Base-by-base conservation (phyloP, 2,113 vertebrate species). In the Corynorhinus townsendii region DNA sequence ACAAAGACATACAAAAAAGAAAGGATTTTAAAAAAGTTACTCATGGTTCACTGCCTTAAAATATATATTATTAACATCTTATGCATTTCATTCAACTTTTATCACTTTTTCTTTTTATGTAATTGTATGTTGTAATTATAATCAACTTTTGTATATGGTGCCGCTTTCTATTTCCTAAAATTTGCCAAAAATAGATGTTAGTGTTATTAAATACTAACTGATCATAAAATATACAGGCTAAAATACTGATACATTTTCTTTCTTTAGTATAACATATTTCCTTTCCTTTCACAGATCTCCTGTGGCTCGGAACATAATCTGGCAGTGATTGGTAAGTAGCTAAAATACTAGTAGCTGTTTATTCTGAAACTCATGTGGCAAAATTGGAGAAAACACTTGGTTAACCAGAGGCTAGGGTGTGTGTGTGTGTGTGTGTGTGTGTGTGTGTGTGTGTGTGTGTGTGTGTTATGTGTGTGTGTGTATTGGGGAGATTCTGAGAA, bases 251-350 rank as follows among this genome's bases (percentile, higher is more conserved):
- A 47, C 1, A 38, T 91, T 91, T 92, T 85, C 35, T 94, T 89
- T 93, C 35, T 91, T 22, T 96, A 82, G 43, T 93, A 16, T 54
- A 89, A 85, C 40, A 59, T 86, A n/a, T 86, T 81, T 88, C 95
- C 97, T 97, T 97, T 97, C 97, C 97, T 97, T 97, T 98, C 98
- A 84, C 98, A 99, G 99, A 98, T 99, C 0, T 98, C 98, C 1
- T 99, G 99, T 98, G 99, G 99, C 96, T 99, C 99, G n/a, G 99
- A 99, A 97, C 99, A 99, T 97, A 99, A 99, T 98, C 98, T 99
- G 92, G 99, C 99, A 83, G 95, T 99, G 97, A 98, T 99, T 94
- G 99, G 99, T 99, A 97, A 99, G 99, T 99, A 94, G 96, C 96
- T 96, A 94, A 54, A 97, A 91, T 92, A 40, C 76, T 59, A 95